Base-by-base conservation (phyloP, 64 coral and sea anemone species). In the Dendrophyllia cribrosa region DNA sequence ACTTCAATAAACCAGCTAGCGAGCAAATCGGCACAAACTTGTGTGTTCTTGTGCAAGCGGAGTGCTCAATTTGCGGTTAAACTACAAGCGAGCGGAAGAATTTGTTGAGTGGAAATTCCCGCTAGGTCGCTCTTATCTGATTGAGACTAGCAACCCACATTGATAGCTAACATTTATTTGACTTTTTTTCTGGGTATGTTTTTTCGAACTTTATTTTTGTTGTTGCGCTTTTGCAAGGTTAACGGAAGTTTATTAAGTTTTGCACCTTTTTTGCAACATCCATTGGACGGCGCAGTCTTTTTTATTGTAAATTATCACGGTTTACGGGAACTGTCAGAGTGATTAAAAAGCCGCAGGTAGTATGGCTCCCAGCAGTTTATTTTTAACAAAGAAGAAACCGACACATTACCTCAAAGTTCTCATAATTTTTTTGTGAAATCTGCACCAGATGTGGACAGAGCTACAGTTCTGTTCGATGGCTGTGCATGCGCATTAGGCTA, bases 341-440 rank as follows among this genome's bases (percentile, higher is more conserved):
- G 60, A 84, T 51, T 51, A 84, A 51, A 67, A 84, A 84, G 13
- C 80, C 80, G 16, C 62, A 83, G 79, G 80, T 68, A 51, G 62
- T 84, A 84, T 84, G 80, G 44, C 62, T 66, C 20, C 62, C 80
- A 84, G 80, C 80, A 60, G 80, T 66, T 64, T 67, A 48, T 84
- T 84, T 23, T 67, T 65, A 49, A 84, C 80, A 84, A 84, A 84
- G 80, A 67, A 67, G 64, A 59, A 16, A 84, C 80, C 80, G 80
- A 84, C 80, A 66, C 20, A 84, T 67, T 59, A 51, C 61, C 62
- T 84, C 62, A 66, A 51, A 84, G 62, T 67, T 68, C 62, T 67
- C 44, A 67, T 21, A 47, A 84, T 67, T 66, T 48, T 48, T 50
- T 62, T 43, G 61, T 67, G 46, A 84, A 84, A 84, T 84, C 45